A percentile compares a stretch with the other conserved stretches of the same genome.
Conservation (phyloP, 2,797 vertebrate species). For the Pristis pectinata region DNA sequence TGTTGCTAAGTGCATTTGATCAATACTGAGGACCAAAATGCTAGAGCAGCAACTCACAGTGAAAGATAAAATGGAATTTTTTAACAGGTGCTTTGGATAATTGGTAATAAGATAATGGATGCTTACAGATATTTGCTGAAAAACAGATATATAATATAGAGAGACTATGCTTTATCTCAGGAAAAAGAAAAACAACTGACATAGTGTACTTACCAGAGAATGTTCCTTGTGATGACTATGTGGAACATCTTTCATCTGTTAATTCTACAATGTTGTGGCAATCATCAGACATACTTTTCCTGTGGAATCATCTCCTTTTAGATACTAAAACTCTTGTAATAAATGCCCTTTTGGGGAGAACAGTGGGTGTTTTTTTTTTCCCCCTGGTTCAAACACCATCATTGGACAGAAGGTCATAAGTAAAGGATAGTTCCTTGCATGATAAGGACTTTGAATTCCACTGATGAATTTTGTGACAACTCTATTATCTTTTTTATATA, state of each 20-base stretch:
- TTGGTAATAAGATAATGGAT: no score
- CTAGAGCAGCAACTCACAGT: no score
- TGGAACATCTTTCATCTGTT: neutral
- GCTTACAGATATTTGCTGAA: no score
- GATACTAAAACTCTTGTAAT: neutral
- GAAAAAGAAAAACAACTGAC: no score
- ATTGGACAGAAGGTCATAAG: neutral
- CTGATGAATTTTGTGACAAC: neutral
- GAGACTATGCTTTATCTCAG: no score
- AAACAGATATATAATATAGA: no score
- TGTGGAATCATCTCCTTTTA: neutral
- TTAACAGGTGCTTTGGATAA: no score
- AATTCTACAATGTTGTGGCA: neutral
- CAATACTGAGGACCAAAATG: no score
- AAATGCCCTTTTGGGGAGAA: neutral
- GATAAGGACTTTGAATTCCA: neutral
- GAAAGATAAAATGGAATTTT: no score
- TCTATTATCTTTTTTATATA: neutral
- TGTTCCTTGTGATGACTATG: neutral
- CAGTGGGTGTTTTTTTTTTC: neutral
- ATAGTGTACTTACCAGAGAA: neutral
- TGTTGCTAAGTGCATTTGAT: no score
- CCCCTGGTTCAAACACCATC: neutral
- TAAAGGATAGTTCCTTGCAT: neutral
- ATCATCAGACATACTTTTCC: neutral